Evolutionary conservation across 2,797 vertebrate genomes (phyloP).

Genomic region (Okamejei kenojei): DNA sequence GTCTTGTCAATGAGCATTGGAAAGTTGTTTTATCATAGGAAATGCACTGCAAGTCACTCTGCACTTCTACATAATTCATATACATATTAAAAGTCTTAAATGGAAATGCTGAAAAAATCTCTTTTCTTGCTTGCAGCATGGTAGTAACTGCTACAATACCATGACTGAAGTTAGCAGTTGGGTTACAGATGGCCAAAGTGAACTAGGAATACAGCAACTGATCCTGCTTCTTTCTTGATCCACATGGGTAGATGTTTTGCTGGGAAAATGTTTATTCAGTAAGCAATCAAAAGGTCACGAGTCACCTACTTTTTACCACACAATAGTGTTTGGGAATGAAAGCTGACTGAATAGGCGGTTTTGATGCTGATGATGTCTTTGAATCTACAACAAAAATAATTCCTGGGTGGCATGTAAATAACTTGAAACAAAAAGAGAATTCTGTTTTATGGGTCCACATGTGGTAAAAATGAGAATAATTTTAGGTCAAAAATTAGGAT

Average conservation of each 20-base stretch:
- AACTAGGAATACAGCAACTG: not conserved
- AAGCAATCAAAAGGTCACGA: not conserved
- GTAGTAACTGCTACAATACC: not conserved
- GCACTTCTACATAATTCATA: not conserved
- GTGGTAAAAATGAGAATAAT: slow-evolving; percentile 23
- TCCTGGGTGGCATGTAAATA: slow-evolving; percentile 10
- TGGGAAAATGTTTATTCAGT: not conserved
- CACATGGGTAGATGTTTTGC: not conserved
- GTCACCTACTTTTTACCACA: not conserved
- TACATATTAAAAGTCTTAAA: not conserved
- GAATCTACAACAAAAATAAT: not conserved
- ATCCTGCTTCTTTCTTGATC: not conserved
- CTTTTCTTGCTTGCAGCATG: not conserved
- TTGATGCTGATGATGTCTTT: not conserved
- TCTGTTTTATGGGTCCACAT: not conserved
- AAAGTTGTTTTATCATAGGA: not conserved
- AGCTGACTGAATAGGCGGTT: not conserved
- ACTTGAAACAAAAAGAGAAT: not conserved
- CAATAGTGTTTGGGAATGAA: not conserved
- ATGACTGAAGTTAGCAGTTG: not conserved
- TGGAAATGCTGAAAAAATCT: not conserved
- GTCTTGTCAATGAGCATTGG: not conserved
- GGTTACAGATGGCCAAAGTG: not conserved
- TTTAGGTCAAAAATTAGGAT: not conserved
- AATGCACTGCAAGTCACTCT: not conserved